phyloP scores from a whole-genome alignment of 2,888 invertebrate species.

The Caenorhabditis imperialis region DNA sequence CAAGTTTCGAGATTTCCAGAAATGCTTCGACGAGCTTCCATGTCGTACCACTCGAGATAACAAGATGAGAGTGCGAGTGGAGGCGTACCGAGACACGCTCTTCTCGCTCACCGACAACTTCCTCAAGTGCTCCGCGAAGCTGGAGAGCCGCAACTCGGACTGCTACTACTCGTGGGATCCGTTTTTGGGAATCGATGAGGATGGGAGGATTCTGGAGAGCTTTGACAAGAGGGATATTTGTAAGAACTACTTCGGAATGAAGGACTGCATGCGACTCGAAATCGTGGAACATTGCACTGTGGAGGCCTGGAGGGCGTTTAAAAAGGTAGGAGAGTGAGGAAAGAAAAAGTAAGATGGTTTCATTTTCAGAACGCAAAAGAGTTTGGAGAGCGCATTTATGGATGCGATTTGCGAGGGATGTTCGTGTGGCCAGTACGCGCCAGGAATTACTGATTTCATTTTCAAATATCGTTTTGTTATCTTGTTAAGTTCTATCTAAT shows the following conservation, averaged over 20 bases:
- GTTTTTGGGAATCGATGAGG: conserved; percentile 30
- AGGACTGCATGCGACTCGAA: conserved; percentile 30
- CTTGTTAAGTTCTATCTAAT: too few species aligned
- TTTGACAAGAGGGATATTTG: conserved; percentile 42
- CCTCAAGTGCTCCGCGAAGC: conserved; percentile 15
- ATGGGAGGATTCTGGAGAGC: conserved; percentile 35
- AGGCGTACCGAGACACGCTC: conserved; percentile 30
- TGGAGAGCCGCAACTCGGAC: conserved; percentile 31
- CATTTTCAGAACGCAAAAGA: conserved; percentile 19
- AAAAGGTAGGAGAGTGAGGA: conserved; percentile 10
- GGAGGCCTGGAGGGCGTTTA: conserved; percentile 29
- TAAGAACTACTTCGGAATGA: conserved; percentile 31
- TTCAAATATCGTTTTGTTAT: too few species aligned
- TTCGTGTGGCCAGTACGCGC: too few species aligned
- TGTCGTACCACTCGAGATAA: conserved; percentile 20
- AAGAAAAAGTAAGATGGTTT: not conserved
- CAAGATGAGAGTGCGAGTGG: conserved; percentile 22
- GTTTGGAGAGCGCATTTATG: conserved; percentile 35
- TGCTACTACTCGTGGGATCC: conserved; percentile 45
- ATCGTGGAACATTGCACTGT: conserved; percentile 30
- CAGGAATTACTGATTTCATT: too few species aligned
- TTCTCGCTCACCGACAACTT: conserved; percentile 26
- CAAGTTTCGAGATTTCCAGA: conserved; percentile 6
- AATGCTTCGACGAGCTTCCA: conserved; percentile 30
- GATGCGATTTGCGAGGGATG: conserved; percentile 24